Percentiles rank a stretch among this genome's conserved stretches.
phyloP scores from a whole-genome alignment of 2,113 vertebrate species.

The Hemiprocne comata region DNA sequence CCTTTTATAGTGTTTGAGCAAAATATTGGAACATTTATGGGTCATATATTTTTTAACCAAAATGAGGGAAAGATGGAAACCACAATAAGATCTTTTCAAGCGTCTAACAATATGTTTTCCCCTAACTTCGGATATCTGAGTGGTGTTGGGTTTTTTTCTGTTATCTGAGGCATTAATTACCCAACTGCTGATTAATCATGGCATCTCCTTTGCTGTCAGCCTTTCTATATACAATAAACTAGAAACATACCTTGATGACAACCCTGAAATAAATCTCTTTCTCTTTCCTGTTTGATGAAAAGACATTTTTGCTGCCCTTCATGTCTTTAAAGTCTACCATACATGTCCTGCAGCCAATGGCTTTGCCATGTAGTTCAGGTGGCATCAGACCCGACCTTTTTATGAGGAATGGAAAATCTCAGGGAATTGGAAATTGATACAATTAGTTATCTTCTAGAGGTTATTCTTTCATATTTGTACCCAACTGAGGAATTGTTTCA shows the following conservation, averaged over 20 bases:
- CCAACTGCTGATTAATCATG: neutral
- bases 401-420: neutral
- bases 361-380: neutral
- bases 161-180: neutral
- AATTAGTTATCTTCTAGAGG: neutral
- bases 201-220: neutral
- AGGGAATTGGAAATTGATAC: neutral
- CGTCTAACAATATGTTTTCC: neutral
- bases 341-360: neutral
- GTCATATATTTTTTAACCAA: neutral
- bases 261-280: neutral
- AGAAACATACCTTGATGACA: neutral
- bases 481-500: neutral
- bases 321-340: neutral
- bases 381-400: neutral
- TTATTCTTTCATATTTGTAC: neutral
- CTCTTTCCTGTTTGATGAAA: neutral
- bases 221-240: neutral
- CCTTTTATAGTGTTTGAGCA: neutral
- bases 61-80: neutral
- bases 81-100: neutral
- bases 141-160: neutral
- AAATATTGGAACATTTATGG: neutral
- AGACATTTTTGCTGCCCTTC: neutral
- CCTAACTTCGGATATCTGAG: neutral